Evolutionary conservation across 2,888 invertebrate genomes (phyloP).

Genomic region (Catocala fraxini): DNA sequence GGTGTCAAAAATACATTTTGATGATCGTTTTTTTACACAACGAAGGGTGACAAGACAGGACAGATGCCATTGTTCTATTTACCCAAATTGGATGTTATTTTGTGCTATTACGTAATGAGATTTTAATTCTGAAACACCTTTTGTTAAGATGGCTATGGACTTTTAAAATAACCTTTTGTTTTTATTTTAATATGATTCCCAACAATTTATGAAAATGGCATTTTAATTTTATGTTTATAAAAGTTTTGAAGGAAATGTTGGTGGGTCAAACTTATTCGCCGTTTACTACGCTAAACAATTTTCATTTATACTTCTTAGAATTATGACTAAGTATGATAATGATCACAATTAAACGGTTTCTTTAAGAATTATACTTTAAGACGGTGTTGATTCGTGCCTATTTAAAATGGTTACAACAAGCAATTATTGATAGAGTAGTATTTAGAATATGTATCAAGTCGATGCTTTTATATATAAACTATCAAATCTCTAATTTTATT

Average conservation of each 20-base stretch:
- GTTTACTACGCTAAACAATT: neutral
- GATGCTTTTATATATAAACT: too few relatives aligned
- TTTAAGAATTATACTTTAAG: too few relatives aligned
- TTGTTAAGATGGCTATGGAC: constrained; percentile 42
- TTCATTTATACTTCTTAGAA: constrained; percentile 7
- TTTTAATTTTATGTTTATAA: constrained; percentile 33
- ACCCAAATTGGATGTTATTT: constrained; percentile 55
- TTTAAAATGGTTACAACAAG: too few relatives aligned
- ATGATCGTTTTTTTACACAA: constrained; percentile 36
- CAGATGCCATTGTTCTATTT: constrained; percentile 57
- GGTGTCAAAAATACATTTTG: constrained; percentile 20
- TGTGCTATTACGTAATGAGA: constrained; percentile 55
- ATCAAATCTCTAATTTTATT: too few relatives aligned
- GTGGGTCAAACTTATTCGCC: constrained; percentile 1
- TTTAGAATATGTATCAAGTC: too few relatives aligned
- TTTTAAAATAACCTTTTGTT: constrained; percentile 34
- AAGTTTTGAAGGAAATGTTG: constrained; percentile 15
- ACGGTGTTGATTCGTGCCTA: too few relatives aligned
- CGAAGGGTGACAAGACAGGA: constrained; percentile 19
- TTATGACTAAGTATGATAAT: neutral
- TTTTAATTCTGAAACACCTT: constrained; percentile 61
- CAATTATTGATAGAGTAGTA: too few relatives aligned
- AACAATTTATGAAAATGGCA: constrained; percentile 32
- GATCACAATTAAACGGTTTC: too few relatives aligned
- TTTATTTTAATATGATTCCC: constrained; percentile 26